Conservation (phyloP, 2,888 invertebrate genomes). For the Rotaria macrura region DNA sequence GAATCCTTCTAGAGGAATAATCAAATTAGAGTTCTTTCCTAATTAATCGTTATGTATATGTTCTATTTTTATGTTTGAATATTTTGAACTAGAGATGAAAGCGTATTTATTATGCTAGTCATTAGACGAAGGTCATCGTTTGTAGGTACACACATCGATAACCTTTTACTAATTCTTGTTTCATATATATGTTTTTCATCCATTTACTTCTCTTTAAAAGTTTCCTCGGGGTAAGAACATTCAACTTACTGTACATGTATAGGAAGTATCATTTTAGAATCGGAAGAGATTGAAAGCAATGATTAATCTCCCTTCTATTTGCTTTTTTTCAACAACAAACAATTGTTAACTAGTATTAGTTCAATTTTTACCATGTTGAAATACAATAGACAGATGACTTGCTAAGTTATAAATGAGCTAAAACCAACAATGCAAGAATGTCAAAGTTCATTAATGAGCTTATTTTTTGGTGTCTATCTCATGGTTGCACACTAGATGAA, state of each 20-base stretch:
- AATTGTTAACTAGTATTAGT: background rate
- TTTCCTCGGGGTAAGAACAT: background rate
- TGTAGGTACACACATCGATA: background rate
- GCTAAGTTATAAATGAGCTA: background rate
- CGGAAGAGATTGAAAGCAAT: background rate
- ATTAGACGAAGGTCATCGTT: background rate
- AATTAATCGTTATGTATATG: background rate
- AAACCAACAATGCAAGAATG: background rate
- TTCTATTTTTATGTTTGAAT: background rate
- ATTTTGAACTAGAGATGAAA: background rate
- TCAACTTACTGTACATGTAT: background rate
- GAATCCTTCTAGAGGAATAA: background rate
- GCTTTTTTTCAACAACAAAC: background rate
- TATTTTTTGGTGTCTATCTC: background rate
- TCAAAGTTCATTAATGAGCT: constrained; percentile 1
- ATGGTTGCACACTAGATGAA: background rate
- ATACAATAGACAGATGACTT: background rate
- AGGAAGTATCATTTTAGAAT: background rate
- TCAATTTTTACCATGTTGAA: background rate
- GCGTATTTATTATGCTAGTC: background rate
- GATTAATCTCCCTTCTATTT: background rate
- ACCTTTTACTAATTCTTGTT: background rate
- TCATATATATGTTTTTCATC: background rate
- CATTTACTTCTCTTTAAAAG: background rate
- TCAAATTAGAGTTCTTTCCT: background rate